A percentile compares a stretch with the other conserved stretches of the same genome.
Evolutionary conservation across 2,888 invertebrate genomes (phyloP).

Genomic region (Apodemia duryi): DNA sequence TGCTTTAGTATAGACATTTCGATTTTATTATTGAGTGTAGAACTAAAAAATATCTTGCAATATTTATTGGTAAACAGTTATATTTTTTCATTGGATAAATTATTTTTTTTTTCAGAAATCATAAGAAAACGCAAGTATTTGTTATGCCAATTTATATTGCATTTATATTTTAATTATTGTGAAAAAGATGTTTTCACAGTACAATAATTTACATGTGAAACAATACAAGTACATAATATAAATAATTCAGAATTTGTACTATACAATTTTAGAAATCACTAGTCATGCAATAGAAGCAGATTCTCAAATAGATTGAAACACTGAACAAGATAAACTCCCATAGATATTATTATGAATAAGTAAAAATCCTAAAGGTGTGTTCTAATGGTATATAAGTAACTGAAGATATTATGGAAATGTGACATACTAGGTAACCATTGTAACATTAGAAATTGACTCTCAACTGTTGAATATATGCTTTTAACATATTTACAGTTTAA

Average conservation of each 20-base stretch:
- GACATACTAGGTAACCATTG: too few relatives aligned
- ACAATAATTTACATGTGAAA: neutral
- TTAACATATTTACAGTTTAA: too few relatives aligned
- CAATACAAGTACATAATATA: conserved; percentile 13
- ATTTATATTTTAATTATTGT: conserved; percentile 8
- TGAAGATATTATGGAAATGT: neutral
- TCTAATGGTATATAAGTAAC: neutral
- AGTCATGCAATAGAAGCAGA: conserved; percentile 66
- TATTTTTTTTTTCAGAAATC: neutral
- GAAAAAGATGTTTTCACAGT: neutral
- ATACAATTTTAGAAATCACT: conserved; percentile 40
- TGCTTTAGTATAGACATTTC: conserved; percentile 42
- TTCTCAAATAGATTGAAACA: conserved; percentile 48
- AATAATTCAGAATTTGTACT: neutral
- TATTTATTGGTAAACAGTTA: neutral
- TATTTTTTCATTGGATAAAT: conserved; percentile 1
- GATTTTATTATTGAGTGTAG: conserved; percentile 12
- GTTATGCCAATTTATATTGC: conserved; percentile 4
- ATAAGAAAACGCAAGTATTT: neutral
- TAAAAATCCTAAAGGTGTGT: conserved; percentile 10
- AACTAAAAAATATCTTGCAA: neutral
- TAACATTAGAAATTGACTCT: too few relatives aligned
- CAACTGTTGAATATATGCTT: too few relatives aligned
- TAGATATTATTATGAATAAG: conserved; percentile 15
- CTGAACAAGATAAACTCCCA: conserved; percentile 25